These are phyloP conservation scores for Daktulosphaira vitifoliae DNA, from an alignment of 1,140 invertebrate genomes.

Conservation along the genomic window DNA sequence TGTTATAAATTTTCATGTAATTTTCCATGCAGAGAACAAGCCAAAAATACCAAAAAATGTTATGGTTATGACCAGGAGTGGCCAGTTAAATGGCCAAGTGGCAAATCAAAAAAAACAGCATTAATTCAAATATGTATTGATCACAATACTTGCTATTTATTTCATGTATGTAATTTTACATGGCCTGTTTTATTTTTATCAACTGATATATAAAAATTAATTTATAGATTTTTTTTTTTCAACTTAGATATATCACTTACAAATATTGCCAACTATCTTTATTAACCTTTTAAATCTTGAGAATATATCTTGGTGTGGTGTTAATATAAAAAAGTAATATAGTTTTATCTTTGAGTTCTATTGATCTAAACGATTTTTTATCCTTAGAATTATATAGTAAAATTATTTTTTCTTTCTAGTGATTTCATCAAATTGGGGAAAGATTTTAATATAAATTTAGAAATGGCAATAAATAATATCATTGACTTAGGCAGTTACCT, in stretches of 20 bases:
- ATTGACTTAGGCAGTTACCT: slow-evolving; percentile 10
- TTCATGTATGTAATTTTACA: slow-evolving; percentile 2
- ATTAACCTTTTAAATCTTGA: neutral
- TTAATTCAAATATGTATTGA: slow-evolving; percentile 24
- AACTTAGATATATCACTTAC: slow-evolving; percentile 1
- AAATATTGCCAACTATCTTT: slow-evolving; percentile 10
- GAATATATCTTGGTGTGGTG: slow-evolving; percentile 19
- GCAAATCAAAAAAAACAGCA: slow-evolving; percentile 7
- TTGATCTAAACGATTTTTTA: neutral
- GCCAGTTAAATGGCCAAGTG: neutral
- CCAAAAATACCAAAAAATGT: too few species aligned
- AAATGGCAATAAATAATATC: neutral
- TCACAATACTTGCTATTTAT: slow-evolving; percentile 10
- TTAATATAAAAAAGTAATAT: slow-evolving; percentile 21
- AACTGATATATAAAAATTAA: neutral
- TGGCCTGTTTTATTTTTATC: neutral
- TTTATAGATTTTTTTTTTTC: neutral
- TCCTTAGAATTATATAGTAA: too few species aligned
- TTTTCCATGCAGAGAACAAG: too few species aligned
- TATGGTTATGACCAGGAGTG: slow-evolving; percentile 25
- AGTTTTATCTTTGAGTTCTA: neutral
- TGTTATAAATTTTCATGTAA: too few species aligned
- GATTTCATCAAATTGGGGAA: slow-evolving; percentile 12
- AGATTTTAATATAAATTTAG: slow-evolving; percentile 15
- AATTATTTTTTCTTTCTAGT: neutral